Evolutionary conservation across 2,113 vertebrate genomes (phyloP), one percentile per base, ranked within the genome.

Genomic region (Murina feae): DNA sequence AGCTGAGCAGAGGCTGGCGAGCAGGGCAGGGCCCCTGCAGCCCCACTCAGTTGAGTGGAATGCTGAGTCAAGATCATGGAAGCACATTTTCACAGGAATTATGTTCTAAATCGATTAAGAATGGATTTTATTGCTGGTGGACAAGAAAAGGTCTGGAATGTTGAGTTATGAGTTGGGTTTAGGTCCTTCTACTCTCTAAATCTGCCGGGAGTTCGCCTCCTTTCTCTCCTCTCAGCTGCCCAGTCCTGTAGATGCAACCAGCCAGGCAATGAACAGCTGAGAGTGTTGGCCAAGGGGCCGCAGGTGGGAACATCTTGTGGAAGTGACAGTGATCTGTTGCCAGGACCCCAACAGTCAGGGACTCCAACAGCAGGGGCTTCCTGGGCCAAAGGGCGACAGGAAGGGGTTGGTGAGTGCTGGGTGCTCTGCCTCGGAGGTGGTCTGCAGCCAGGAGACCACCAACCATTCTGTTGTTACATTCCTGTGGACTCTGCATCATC

Each of bases 391-490:
- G 9, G 30, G 47, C 28, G 37, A 39, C 25, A 14, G 5, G 3
- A 35, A 42, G 32, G 6, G 12, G 2, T 23, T 23, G 16, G 60
- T 71, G 66, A 18, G 9, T 3, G 13, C 42, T 28, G 14, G 4
- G 2, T 42, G 42, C 63, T 69, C 35, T 30, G 2, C 0, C 0
- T 9, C 30, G 58, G 75, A 82, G 75, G 30, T 5, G 55, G 8
- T 12, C 35, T 5, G 30, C 2, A 0, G n/a, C 58, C 44, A 47
- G 8, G 58, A 69, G 55, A 7, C 42, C 18, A 4, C 18, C 4
- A 0, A 4, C 0, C 1, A 5, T 32, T 49, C 58, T 23, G 5
- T 13, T 1, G 13, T n/a, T 18, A 72, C 65, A 23, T 21, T 53
- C 8, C 21, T 37, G 32, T 4, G 1, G 9, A 30, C 63, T 60